Conservation (phyloP, 2,888 invertebrate species). For the Auanema freiburgensis region DNA sequence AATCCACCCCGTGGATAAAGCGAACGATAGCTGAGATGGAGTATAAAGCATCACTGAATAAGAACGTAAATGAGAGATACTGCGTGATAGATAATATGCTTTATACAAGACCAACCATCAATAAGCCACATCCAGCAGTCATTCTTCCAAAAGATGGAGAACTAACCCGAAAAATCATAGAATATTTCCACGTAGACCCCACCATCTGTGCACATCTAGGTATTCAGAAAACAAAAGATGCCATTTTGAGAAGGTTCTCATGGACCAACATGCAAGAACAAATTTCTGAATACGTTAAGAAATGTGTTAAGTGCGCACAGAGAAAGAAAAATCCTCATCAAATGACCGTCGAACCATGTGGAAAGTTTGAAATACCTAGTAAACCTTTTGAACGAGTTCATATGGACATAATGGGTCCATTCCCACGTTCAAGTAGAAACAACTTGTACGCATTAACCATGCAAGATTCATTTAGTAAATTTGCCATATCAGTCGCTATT, state of each 20-base stretch:
- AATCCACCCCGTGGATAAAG: conserved; percentile 7
- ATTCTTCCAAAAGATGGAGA: conserved; percentile 11
- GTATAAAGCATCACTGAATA: not conserved
- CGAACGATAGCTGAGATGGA: not conserved
- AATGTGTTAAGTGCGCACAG: conserved; percentile 16
- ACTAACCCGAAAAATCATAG: not conserved
- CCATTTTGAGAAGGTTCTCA: conserved; percentile 10
- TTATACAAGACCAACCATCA: conserved; percentile 5
- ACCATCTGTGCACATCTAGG: conserved; percentile 21
- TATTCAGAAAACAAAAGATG: conserved; percentile 11
- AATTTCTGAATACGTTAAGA: conserved; percentile 1
- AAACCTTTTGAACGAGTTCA: conserved; percentile 25
- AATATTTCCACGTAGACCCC: conserved; percentile 16
- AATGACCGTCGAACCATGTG: conserved; percentile 18
- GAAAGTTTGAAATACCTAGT: not conserved
- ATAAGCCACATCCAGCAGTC: conserved; percentile 1
- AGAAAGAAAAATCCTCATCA: conserved; percentile 18
- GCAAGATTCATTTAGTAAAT: conserved; percentile 20
- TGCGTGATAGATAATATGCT: conserved; percentile 12
- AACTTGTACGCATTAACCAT: conserved; percentile 20
- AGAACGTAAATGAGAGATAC: conserved; percentile 12
- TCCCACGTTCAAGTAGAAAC: conserved; percentile 19
- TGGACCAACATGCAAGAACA: conserved; percentile 22
- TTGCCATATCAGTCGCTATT: conserved; percentile 13
- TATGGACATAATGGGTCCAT: conserved; percentile 25